Evolutionary conservation across 2,888 invertebrate genomes (phyloP).

Genomic region (Rhagonycha fulva): DNA sequence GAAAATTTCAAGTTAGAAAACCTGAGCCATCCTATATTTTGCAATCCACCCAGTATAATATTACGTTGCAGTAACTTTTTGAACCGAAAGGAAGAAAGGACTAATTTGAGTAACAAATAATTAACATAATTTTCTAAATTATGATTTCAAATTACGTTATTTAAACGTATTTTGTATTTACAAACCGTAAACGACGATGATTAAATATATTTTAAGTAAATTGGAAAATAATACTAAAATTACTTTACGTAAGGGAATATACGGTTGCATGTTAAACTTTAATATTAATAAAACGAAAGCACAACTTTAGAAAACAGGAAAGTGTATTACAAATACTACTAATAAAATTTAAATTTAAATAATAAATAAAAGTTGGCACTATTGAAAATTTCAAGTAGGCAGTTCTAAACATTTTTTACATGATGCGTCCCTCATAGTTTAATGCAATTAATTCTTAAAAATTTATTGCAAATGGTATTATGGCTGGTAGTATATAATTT

Average conservation of each 20-base stretch:
- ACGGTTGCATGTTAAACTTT: background rate
- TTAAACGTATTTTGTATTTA: background rate
- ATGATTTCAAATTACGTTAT: background rate
- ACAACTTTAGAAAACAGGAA: background rate
- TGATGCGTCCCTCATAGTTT: background rate
- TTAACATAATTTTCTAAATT: background rate
- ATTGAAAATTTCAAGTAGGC: background rate
- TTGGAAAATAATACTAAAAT: background rate
- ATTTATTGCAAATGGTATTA: background rate
- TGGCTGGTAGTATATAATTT: background rate
- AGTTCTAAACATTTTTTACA: background rate
- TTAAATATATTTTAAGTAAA: background rate
- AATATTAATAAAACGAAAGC: background rate
- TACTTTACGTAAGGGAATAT: background rate
- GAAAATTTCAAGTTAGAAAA: no score
- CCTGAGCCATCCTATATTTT: no score
- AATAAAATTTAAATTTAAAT: background rate
- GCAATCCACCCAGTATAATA: no score
- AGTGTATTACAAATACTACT: background rate
- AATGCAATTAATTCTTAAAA: background rate
- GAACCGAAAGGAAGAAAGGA: no score
- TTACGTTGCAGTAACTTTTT: no score
- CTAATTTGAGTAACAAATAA: background rate
- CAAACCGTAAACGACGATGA: background rate
- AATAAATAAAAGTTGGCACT: background rate